Evolutionary conservation across 37 sponge, comb jelly and placozoan genomes (phyloP), one percentile per base, ranked within the genome.

Genomic region (Halichondria panicea): DNA sequence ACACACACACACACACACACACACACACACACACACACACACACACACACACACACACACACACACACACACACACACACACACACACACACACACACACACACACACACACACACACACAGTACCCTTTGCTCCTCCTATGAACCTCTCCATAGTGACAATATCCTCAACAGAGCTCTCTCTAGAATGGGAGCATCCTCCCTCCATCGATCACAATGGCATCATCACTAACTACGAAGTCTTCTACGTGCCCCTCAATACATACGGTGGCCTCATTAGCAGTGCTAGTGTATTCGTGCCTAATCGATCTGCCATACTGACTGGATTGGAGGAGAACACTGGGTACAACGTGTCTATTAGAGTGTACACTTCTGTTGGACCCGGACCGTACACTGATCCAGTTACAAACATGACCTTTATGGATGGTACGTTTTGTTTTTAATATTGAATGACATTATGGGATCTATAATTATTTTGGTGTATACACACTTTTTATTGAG

Each of bases 191-290:
- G 67, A 62, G 7, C 55, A 45, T 7, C 53, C 48, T 4, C 78
- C 67, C 18, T 15, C 65, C 3, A 64, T 63, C 50, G 43, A 62
- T 24, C 62, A 67, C 38, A 72, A 72, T 73, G 83, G 83, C 21
- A 38, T 57, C 25, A 81, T 81, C 46, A 71, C 64, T 7, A 61
- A 12, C 7, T 81, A 81, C 46, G 74, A 71, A 37, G 45, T 74
- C 18, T 38, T 28, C 1, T 74, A 76, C 27, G 34, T 19, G 1
- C 71, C 54, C 8, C 54, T 46, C 34, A 34, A 46, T 4, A 65
- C 66, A 65, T 46, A 28, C 31, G 54, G 25, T 52, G 54, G 52
- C 11, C 8, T 12, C 59, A 8, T 22, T 24, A 28, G 28, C 21
- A 30, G 59, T 7, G 52, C 15, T 48, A 58, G 5, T 15, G n/a